Conservation (phyloP, 1,140 invertebrate genomes). For the Lasioglossum baleicum region DNA sequence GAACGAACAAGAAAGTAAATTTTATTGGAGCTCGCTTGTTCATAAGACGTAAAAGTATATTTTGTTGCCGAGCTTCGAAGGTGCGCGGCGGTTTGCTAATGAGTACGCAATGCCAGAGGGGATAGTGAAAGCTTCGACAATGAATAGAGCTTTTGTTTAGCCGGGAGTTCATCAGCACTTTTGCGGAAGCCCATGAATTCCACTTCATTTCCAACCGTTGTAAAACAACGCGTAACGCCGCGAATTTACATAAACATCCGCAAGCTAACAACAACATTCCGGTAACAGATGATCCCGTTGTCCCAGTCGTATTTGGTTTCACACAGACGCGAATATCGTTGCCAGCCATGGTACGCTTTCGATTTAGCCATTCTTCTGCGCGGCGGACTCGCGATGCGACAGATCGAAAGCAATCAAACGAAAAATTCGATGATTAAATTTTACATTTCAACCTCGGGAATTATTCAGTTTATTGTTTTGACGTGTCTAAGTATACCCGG, state of each 20-base stretch:
- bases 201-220: too few species aligned
- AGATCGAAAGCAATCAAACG: slow-evolving; percentile 2
- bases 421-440: slow-evolving; percentile 12
- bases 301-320: background rate
- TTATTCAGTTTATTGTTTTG: background rate
- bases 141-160: background rate
- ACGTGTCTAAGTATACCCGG: background rate
- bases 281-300: too few species aligned
- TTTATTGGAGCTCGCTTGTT: too few species aligned
- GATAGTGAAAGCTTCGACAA: background rate
- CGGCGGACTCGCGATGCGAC: background rate
- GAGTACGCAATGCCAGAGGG: background rate
- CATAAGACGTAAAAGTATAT: too few species aligned
- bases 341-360: background rate
- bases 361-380: background rate
- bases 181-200: too few species aligned
- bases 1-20: too few species aligned
- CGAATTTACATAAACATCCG: too few species aligned
- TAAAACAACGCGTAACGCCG: too few species aligned
- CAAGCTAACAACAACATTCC: too few species aligned
- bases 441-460: background rate
- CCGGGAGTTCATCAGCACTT: background rate
- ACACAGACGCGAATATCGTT: background rate
- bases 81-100: too few species aligned
- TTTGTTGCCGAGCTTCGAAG: too few species aligned